Evolutionary conservation across 1,140 invertebrate genomes (phyloP), one percentile per base, ranked within the genome.

Genomic region (Adoxophyes honmai): DNA sequence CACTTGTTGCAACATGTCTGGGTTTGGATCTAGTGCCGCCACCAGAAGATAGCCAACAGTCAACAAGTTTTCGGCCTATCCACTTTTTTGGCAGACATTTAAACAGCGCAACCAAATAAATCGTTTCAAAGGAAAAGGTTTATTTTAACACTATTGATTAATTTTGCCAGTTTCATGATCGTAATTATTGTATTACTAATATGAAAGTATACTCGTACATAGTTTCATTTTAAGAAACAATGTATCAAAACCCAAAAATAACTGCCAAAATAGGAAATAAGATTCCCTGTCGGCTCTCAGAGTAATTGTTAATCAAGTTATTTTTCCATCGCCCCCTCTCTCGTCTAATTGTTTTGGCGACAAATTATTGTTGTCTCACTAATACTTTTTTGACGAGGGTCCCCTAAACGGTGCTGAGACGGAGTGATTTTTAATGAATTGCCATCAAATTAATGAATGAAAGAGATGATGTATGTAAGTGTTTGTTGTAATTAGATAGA

Each of bases 381-480:
- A 48, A 48, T 48, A 48, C 42, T 48, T 48, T 48, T 28, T 28
- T 48, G 42, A 48, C 42, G 42, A 48, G 42, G 42, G 42, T 48
- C 42, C 42, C 42, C 42, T 18, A 14, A 18, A 15, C 15, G 18
- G 16, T 44, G 1, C 21, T 1, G 42, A n/a, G 42, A 48, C 42
- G 10, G 42, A 48, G 42, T 33, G 42, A 48, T 48, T 48, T 48
- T 48, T 48, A 48, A 48, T 48, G 18, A 48, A 48, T 48, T 11
- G 18, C 10, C 42, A 48, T 48, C 18, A 48, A 48, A 48, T 28
- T 48, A 48, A 48, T 48, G 14, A 28, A 48, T 11, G 42, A 10
- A 48, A 48, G 18, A 28, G 21, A 28, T 28, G 21, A 48, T 48
- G 10, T 44, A 48, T 48, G 42, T 48, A 18, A 48, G 42, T 48